Conservation (phyloP, 2,113 vertebrate genomes). For the Leucoraja erinaceus region DNA sequence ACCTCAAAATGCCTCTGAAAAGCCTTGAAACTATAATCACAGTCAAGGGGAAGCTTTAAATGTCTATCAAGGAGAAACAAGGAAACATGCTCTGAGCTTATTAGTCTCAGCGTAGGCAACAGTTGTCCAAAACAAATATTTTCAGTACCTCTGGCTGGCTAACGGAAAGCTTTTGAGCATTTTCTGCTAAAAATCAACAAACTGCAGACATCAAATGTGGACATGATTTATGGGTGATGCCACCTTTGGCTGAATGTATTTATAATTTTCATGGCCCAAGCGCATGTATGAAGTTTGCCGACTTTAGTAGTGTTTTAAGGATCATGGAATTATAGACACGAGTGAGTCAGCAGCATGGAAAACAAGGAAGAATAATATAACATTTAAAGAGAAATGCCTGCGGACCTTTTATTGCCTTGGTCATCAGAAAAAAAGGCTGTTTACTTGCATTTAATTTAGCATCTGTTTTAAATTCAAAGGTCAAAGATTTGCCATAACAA, state of each 20-base stretch:
- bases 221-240: neutral
- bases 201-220: neutral
- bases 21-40: neutral
- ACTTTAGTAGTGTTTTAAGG: neutral
- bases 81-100: neutral
- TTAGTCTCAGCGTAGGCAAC: neutral
- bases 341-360: neutral
- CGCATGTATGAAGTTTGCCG: neutral
- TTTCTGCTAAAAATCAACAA: neutral
- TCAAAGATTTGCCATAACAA: neutral
- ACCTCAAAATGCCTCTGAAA: too few relatives aligned
- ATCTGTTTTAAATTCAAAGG: neutral
- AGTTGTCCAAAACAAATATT: neutral
- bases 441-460: neutral
- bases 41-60: neutral
- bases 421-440: neutral
- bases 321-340: neutral
- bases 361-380: neutral
- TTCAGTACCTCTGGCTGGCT: neutral
- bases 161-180: neutral
- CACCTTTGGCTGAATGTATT: neutral
- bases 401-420: neutral
- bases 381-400: neutral
- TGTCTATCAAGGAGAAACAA: neutral
- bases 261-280: neutral